Evolutionary conservation across 2,888 invertebrate genomes (phyloP).

Genomic region (Geotrupes spiniger): DNA sequence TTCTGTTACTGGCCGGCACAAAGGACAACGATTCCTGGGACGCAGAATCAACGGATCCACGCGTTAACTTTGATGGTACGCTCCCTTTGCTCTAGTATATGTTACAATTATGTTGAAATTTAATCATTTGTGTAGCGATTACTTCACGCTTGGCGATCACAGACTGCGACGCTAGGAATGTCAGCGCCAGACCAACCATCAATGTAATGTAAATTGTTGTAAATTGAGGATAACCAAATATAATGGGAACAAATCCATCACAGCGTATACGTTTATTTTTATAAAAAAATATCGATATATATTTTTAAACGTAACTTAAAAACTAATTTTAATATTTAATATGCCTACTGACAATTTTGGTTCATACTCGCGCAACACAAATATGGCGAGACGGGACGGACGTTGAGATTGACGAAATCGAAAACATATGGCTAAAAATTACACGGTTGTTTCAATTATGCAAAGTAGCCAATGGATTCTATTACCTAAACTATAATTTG

Average conservation of each 20-base stretch:
- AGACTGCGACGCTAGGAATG: constrained; percentile 50
- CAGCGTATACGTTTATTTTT: too few species aligned
- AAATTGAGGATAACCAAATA: constrained; percentile 38
- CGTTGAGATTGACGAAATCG: too few species aligned
- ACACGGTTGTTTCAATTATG: too few species aligned
- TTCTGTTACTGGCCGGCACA: constrained; percentile 8
- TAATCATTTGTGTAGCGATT: constrained; percentile 50
- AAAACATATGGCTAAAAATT: too few species aligned
- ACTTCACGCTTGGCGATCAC: constrained; percentile 50
- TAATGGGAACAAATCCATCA: not conserved
- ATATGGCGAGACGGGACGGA: too few species aligned
- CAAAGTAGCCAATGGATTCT: too few species aligned
- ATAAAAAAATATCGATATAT: too few species aligned
- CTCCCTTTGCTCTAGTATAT: constrained; percentile 37
- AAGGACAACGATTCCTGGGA: constrained; percentile 24
- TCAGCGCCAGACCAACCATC: constrained; percentile 49
- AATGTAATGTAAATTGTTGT: constrained; percentile 52
- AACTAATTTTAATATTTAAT: too few species aligned
- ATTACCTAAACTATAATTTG: too few species aligned
- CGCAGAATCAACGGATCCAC: constrained; percentile 30
- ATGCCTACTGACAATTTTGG: too few species aligned
- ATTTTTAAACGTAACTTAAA: too few species aligned
- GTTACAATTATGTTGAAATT: constrained; percentile 53
- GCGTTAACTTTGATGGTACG: constrained; percentile 32
- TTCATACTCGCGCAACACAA: too few species aligned